Percentiles rank a stretch among this genome's conserved stretches.
Evolutionary conservation across 2,113 vertebrate genomes (phyloP).

Genomic region (Gasterosteus aculeatus): DNA sequence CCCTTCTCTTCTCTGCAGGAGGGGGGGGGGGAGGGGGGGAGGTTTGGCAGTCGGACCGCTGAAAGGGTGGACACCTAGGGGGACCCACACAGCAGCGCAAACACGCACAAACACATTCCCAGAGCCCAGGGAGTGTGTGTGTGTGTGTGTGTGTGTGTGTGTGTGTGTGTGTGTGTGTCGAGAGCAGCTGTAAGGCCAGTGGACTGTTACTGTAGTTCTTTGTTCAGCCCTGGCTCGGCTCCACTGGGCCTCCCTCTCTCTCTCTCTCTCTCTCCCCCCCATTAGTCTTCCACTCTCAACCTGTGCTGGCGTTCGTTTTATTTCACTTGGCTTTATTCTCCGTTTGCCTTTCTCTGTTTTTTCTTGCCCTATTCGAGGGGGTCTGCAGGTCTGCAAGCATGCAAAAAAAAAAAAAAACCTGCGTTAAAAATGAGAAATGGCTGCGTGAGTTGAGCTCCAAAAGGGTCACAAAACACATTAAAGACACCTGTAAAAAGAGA

Average conservation of each 20-base stretch:
- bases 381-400: neutral
- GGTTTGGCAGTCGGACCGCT: conserved; percentile 68
- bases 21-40: too few relatives aligned
- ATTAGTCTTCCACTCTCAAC: conserved; percentile 21
- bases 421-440: neutral
- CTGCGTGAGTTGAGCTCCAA: neutral
- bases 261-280: conserved; percentile 1
- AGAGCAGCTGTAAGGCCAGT: conserved; percentile 73
- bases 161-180: conserved; percentile 58
- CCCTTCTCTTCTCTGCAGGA: conserved; percentile 9
- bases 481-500: neutral
- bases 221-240: conserved; percentile 72
- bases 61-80: conserved; percentile 74
- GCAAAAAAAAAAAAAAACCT: too few relatives aligned
- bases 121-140: conserved; percentile 51
- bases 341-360: neutral
- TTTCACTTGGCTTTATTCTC: neutral
- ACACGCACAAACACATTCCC: conserved; percentile 43
- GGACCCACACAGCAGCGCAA: conserved; percentile 65
- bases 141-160: too few relatives aligned
- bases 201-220: conserved; percentile 79
- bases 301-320: neutral
- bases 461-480: neutral
- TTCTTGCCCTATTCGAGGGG: neutral
- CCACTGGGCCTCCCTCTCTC: conserved; percentile 42